Conservation (phyloP, 2,797 vertebrate genomes). For the Alauda arvensis region DNA sequence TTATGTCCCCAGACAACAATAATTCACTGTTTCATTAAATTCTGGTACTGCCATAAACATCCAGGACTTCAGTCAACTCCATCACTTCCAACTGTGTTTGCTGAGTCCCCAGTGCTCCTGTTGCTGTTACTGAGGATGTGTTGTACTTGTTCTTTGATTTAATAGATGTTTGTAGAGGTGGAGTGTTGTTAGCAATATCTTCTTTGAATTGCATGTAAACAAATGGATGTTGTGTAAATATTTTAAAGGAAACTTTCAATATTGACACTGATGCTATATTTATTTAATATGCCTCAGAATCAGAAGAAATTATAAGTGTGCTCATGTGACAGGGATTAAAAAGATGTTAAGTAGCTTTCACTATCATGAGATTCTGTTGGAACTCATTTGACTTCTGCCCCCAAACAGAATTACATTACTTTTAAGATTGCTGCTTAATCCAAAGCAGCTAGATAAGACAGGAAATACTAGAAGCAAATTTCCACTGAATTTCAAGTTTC, state of each 20-base stretch:
- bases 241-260: background rate
- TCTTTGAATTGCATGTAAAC: background rate
- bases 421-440: background rate
- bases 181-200: background rate
- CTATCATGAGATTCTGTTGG: background rate
- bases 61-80: background rate
- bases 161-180: background rate
- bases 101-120: background rate
- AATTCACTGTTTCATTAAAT: background rate
- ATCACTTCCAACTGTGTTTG: background rate
- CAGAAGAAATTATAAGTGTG: background rate
- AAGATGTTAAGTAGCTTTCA: background rate
- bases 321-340: background rate
- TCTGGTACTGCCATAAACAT: accelerated
- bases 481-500: background rate
- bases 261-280: background rate
- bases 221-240: background rate
- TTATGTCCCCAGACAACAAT: background rate
- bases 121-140: accelerated
- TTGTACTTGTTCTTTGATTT: background rate
- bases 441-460: background rate
- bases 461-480: background rate
- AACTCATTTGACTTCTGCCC: background rate
- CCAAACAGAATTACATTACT: background rate
- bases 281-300: background rate